Percentiles rank a stretch among this genome's conserved stretches.
phyloP scores from a whole-genome alignment of 1,140 invertebrate species.

The Heliconius hewitsoni region DNA sequence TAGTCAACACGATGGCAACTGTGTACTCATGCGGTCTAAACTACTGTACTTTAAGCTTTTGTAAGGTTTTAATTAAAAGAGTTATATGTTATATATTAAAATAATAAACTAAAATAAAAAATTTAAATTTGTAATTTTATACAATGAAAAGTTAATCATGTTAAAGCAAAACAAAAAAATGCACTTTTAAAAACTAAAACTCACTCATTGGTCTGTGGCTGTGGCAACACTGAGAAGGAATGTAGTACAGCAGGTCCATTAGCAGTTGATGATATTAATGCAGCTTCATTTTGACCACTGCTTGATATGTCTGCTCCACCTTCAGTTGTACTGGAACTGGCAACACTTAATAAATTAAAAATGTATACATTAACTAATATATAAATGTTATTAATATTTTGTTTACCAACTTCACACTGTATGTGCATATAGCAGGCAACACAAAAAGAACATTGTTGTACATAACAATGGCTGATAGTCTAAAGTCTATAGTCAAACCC shows the following conservation, averaged over 20 bases:
- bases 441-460: too few species aligned
- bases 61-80: not conserved
- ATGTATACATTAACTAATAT: too few species aligned
- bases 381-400: too few species aligned
- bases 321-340: constrained; percentile 74
- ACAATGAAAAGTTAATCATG: too few species aligned
- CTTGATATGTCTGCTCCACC: constrained; percentile 71
- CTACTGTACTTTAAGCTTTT: not conserved
- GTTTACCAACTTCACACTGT: too few species aligned
- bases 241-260: constrained; percentile 67
- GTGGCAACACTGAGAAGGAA: constrained; percentile 67
- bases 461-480: too few species aligned
- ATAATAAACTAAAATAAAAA: not conserved
- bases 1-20: not conserved
- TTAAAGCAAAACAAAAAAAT: too few species aligned
- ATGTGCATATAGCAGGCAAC: too few species aligned
- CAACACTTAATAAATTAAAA: not conserved
- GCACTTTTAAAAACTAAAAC: constrained; percentile 22
- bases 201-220: constrained; percentile 67
- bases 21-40: too few species aligned
- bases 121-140: not conserved
- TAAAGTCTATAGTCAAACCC: too few species aligned
- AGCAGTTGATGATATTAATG: constrained; percentile 72
- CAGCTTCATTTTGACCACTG: constrained; percentile 67
- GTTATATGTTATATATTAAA: constrained; percentile 11